Percentiles rank a stretch among this genome's conserved stretches.
Conservation (phyloP, 2,797 vertebrate species). For the Fringilla coelebs region DNA sequence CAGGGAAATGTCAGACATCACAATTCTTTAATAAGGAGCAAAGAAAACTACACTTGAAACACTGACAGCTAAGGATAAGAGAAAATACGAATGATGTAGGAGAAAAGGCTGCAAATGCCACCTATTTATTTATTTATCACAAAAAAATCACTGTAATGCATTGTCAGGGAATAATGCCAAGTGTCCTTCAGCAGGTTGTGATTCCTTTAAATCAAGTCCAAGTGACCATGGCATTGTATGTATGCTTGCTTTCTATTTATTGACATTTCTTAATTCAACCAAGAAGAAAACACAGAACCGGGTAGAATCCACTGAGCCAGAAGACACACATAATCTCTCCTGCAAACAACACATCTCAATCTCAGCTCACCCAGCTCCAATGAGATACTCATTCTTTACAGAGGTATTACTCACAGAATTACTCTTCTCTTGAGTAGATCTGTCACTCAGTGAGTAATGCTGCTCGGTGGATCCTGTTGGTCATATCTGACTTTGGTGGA, state of each 20-base stretch:
- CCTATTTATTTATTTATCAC: neutral
- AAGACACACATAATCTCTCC: neutral
- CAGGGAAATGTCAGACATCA: neutral
- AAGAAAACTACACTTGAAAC: neutral
- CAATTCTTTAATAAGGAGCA: neutral
- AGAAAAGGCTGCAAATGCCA: neutral
- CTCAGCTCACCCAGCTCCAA: neutral
- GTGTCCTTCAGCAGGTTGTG: neutral
- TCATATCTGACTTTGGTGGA: neutral
- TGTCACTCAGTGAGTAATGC: neutral
- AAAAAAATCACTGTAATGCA: neutral
- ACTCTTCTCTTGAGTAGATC: neutral
- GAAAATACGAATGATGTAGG: neutral
- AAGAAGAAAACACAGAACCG: neutral
- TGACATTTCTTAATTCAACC: neutral
- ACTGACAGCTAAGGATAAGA: neutral
- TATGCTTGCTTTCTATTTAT: neutral
- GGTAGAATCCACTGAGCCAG: neutral
- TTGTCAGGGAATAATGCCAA: neutral
- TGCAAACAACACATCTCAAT: neutral
- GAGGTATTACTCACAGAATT: neutral
- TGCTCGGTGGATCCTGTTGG: neutral
- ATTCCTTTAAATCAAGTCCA: neutral
- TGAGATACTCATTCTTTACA: neutral
- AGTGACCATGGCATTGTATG: neutral